A percentile compares a stretch with the other conserved stretches of the same genome.
These are phyloP conservation scores for Cephus pygmeus DNA, from an alignment of 2,888 invertebrate genomes.

Conservation along the genomic window DNA sequence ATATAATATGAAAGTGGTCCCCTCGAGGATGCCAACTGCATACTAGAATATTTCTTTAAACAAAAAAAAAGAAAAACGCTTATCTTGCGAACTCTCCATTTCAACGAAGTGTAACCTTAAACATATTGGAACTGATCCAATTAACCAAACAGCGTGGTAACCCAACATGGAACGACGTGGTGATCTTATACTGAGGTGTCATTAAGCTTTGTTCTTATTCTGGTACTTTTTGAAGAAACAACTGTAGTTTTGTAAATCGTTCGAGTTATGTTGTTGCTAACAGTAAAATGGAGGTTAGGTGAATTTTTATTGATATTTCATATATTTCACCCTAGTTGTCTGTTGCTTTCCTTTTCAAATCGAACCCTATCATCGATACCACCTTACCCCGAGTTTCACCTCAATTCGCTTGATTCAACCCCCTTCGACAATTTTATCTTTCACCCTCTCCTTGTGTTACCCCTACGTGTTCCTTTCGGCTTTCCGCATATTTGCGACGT, in stretches of 20 bases:
- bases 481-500: conserved; percentile 13
- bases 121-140: background rate
- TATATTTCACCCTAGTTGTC: background rate
- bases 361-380: background rate
- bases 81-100: background rate
- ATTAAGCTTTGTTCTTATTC: background rate
- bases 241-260: background rate
- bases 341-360: background rate
- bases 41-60: background rate
- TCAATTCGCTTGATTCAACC: background rate
- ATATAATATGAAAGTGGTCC: background rate
- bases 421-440: background rate
- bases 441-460: background rate
- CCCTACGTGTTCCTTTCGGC: background rate
- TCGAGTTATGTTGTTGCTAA: background rate
- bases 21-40: background rate
- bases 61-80: background rate
- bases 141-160: background rate
- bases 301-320: background rate
- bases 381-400: background rate
- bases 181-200: background rate
- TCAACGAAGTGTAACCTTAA: background rate
- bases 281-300: background rate
- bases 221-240: background rate
- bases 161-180: background rate